These are phyloP conservation scores for Odontesthes bonariensis DNA, from an alignment of 2,113 vertebrate genomes.

Conservation along the genomic window DNA sequence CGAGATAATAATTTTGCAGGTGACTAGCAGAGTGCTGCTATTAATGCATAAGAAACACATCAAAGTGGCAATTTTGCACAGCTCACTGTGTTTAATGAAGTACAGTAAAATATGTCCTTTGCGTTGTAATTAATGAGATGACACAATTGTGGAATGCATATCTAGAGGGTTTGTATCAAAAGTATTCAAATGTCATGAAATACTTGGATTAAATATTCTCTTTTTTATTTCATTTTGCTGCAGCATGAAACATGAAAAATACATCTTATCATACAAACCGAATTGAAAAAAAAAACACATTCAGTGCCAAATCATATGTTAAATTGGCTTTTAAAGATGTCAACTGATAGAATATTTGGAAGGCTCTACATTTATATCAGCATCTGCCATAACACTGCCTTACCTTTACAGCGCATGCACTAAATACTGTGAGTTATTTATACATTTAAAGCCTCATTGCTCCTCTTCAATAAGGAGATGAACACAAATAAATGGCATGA, in stretches of 20 bases:
- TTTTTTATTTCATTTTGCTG: constrained; percentile 32
- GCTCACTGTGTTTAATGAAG: constrained; percentile 71
- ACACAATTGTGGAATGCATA: constrained; percentile 43
- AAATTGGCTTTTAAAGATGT: constrained; percentile 1
- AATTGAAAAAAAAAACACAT: neutral
- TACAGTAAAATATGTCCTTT: constrained; percentile 66
- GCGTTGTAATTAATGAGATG: constrained; percentile 65
- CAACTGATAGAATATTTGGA: neutral
- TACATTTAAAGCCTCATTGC: neutral
- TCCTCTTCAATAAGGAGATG: neutral
- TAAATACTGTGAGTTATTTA: neutral
- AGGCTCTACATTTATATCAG: neutral
- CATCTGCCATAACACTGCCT: neutral
- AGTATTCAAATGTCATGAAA: constrained; percentile 39
- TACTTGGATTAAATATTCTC: constrained; percentile 44
- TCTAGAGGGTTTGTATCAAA: constrained; percentile 41
- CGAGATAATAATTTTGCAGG: constrained; percentile 43
- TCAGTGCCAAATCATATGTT: neutral
- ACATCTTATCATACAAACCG: neutral
- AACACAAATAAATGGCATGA: constrained; percentile 29
- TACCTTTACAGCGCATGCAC: neutral
- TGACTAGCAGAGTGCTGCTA: constrained; percentile 42
- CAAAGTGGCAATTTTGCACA: constrained; percentile 61
- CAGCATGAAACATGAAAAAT: constrained; percentile 22
- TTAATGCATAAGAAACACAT: constrained; percentile 48